Evolutionary conservation across 2,888 invertebrate genomes (phyloP).

Genomic region (Dioctria rufipes): DNA sequence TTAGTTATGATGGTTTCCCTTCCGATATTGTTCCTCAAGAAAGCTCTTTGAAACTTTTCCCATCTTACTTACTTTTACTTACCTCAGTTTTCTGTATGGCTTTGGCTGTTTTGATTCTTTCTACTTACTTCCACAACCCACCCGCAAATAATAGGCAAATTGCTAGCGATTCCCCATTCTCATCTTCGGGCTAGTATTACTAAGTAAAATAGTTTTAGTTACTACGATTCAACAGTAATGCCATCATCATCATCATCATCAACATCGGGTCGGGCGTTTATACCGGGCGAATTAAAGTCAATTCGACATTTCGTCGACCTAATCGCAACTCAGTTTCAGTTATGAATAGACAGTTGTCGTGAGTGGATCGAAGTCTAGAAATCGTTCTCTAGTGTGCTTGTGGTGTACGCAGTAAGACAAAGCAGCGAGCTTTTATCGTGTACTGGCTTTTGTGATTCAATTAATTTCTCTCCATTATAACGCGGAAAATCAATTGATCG

Average conservation of each 20-base stretch:
- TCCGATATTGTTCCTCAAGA: not conserved
- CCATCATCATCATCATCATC: no score
- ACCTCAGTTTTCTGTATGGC: no score
- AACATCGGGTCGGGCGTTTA: not conserved
- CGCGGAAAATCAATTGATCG: constrained; percentile 20
- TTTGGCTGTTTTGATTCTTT: constrained; percentile 2
- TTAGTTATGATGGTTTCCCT: no score
- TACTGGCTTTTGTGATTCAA: constrained; percentile 16
- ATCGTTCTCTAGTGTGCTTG: not conserved
- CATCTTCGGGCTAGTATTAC: not conserved
- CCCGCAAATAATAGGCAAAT: not conserved
- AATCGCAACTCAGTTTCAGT: constrained; percentile 46
- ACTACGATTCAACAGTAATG: constrained; percentile 31
- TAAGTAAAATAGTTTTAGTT: not conserved
- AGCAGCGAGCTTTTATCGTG: not conserved
- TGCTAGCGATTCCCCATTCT: not conserved
- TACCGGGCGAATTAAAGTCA: not conserved
- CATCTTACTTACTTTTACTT: no score
- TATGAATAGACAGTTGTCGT: constrained; percentile 55
- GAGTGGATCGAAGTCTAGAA: constrained; percentile 32
- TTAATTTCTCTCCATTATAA: constrained; percentile 15
- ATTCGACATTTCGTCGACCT: constrained; percentile 5
- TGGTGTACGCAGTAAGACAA: constrained; percentile 1
- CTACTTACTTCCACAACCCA: not conserved
- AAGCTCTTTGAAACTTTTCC: not conserved